Conservation (phyloP, 1,140 invertebrate species). For the fruit fly (Drosophila melanogaster) region Release_6_plus_ISO1_MT NT_033777.3:31934501-31935000, state of each 20-base stretch:
- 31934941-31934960: conserved; percentile 24
- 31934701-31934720: conserved; percentile 40
- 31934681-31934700: conserved; percentile 4
- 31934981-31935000: conserved; percentile 45
- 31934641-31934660: conserved; percentile 21
- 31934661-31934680: conserved; percentile 34
- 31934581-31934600: background rate
- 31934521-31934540: conserved; percentile 44
- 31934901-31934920: conserved; percentile 5
- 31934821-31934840: conserved; percentile 27
- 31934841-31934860: conserved; percentile 32
- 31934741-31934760: conserved; percentile 75
- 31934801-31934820: conserved; percentile 72
- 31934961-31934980: conserved; percentile 73
- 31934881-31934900: conserved; percentile 8
- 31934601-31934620: conserved; percentile 5
- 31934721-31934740: conserved; percentile 44
- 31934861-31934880: conserved; percentile 58
- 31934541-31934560: conserved; percentile 31
- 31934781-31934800: conserved; percentile 77
- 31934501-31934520: conserved; percentile 65
- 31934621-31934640: conserved; percentile 19
- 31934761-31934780: conserved; percentile 62
- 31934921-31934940: background rate
- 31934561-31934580: conserved; percentile 11